Evolutionary conservation across 2,797 vertebrate genomes (phyloP), one percentile per base, ranked within the genome.

Genomic region (Cetoscarus ocellatus): DNA sequence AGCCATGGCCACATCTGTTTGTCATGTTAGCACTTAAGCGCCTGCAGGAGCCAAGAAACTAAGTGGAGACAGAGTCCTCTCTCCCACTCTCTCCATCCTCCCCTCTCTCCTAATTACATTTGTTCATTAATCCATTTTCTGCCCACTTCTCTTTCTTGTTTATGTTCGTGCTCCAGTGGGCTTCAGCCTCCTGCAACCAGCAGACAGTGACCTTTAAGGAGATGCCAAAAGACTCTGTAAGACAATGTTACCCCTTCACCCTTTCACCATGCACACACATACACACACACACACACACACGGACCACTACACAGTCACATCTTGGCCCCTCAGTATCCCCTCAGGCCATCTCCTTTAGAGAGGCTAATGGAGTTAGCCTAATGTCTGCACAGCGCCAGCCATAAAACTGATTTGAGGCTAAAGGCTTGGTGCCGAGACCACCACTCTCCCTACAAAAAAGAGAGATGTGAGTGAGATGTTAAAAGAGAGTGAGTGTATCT

Each of bases 361-460:
- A 89, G 84, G 82, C 90, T 94, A 94, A 95, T 94, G 86, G 85
- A 92, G 92, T 95, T 95, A 95, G 86, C 86, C 80, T 93, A 94
- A 94, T 94, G 93, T 93, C 90, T 91, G 89, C 88, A 86, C 90
- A 88, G 91, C 88, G 86, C 90, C 91, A 92, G 91, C 92, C 91
- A 90, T 92, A 93, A 94, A 94, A 92, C 93, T 93, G 93, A 94
- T 94, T 94, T 94, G 91, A 89, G 92, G 92, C 89, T 92, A 91
- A 94, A 91, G 91, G 90, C 91, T 93, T 90, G 85, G 90, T 91
- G 85, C 83, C 80, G 86, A 90, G 92, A 90, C 86, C 87, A 88
- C 87, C 91, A 88, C 91, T 90, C 91, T 82, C 84, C 89, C 72
- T 86, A 79, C 79, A 87, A 86, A 91, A 86, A 82, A 78, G 79